phyloP scores from a whole-genome alignment of 1,140 invertebrate species.

The Anadara kagoshimensis region DNA sequence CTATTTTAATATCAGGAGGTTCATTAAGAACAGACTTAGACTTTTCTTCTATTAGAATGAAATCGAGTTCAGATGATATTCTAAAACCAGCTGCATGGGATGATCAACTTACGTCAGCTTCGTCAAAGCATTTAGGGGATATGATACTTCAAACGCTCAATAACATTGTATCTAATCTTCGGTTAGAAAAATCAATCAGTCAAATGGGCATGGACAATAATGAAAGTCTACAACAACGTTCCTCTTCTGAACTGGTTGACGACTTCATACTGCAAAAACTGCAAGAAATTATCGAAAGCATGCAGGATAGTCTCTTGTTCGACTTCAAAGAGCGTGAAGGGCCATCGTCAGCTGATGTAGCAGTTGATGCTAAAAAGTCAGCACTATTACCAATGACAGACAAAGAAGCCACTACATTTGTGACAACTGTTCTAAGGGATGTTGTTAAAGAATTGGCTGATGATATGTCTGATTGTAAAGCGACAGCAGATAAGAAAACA shows the following conservation, averaged over 20 bases:
- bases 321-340: background rate
- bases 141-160: slow-evolving; percentile 33
- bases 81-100: background rate
- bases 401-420: slow-evolving; percentile 14
- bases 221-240: background rate
- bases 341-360: too few relatives aligned
- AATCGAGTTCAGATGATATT: too few relatives aligned
- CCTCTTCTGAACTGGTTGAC: slow-evolving; percentile 23
- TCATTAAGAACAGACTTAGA: slow-evolving; percentile 1
- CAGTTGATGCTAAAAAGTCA: background rate
- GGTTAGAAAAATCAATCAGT: slow-evolving; percentile 20
- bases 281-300: slow-evolving; percentile 35
- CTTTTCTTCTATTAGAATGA: background rate
- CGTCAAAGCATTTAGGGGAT: slow-evolving; percentile 23
- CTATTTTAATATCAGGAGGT: background rate
- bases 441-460: slow-evolving; percentile 21
- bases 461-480: background rate
- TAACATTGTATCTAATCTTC: slow-evolving; percentile 35
- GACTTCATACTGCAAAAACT: slow-evolving; percentile 37
- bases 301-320: slow-evolving; percentile 24
- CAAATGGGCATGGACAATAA: background rate
- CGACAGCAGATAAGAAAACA: slow-evolving; percentile 1
- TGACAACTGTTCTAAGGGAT: slow-evolving; percentile 9
- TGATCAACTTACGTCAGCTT: background rate
- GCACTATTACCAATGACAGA: background rate